These are phyloP conservation scores for Micrasema minimum DNA, from an alignment of 1,140 invertebrate species.

Conservation along the genomic window DNA sequence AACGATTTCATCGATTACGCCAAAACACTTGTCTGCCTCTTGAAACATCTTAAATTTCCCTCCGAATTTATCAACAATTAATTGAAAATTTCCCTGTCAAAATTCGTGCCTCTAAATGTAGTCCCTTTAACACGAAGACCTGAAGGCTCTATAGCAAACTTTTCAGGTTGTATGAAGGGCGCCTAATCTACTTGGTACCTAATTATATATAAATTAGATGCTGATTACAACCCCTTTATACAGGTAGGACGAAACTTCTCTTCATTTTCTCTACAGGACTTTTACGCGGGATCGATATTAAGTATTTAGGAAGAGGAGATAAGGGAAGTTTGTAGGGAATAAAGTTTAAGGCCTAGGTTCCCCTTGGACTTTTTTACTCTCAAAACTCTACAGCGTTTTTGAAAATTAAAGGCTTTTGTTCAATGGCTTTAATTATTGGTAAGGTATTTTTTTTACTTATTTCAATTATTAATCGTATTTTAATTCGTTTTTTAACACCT, in stretches of 20 bases:
- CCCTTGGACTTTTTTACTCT: too few relatives aligned
- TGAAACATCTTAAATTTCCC: constrained; percentile 12
- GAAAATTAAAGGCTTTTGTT: too few relatives aligned
- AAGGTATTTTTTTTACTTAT: too few relatives aligned
- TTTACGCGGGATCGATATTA: constrained; percentile 51
- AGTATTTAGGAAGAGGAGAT: constrained; percentile 48
- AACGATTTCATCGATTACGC: background rate
- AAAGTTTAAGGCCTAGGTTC: constrained; percentile 41
- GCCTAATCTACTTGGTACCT: constrained; percentile 50
- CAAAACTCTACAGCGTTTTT: too few relatives aligned
- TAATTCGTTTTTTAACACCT: too few relatives aligned
- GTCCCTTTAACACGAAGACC: constrained; percentile 29
- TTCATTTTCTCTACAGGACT: constrained; percentile 49
- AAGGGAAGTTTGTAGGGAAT: constrained; percentile 43
- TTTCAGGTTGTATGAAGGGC: constrained; percentile 30
- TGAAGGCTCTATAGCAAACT: constrained; percentile 35
- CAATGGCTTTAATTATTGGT: too few relatives aligned
- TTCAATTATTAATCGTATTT: too few relatives aligned
- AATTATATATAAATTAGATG: constrained; percentile 55
- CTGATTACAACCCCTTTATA: constrained; percentile 51
- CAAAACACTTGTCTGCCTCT: background rate
- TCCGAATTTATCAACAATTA: constrained; percentile 36
- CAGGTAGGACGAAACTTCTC: constrained; percentile 51
- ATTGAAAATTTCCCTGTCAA: constrained; percentile 33
- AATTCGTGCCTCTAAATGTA: constrained; percentile 33